Evolutionary conservation across 2,113 vertebrate species (phyloP).

Genomic region (Lepisosteus oculatus): DNA sequence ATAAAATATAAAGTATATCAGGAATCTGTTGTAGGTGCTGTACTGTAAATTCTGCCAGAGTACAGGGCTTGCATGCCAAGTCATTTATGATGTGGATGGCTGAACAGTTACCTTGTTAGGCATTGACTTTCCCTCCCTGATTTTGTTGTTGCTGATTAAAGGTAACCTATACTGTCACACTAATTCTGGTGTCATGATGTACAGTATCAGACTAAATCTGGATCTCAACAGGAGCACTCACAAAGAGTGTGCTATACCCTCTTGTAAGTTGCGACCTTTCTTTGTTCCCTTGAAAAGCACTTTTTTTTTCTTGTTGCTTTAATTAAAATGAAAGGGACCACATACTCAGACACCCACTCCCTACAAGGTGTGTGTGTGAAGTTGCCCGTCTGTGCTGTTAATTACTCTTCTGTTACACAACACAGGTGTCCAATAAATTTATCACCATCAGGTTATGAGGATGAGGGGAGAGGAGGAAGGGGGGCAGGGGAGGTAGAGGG

Average conservation of each 20-base stretch:
- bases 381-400: conserved; percentile 36
- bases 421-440: conserved; percentile 44
- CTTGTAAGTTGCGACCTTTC: conserved; percentile 38
- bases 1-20: no score
- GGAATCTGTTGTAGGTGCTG: no score
- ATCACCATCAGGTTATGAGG: conserved; percentile 36
- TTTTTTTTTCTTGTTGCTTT: conserved; percentile 35
- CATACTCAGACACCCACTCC: conserved; percentile 30
- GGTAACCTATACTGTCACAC: no score
- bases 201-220: conserved; percentile 10
- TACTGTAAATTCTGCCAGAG: no score
- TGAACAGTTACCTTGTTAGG: no score
- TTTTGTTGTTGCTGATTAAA: no score
- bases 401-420: conserved; percentile 39
- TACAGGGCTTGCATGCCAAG: no score
- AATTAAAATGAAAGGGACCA: conserved; percentile 43
- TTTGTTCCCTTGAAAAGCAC: conserved; percentile 30
- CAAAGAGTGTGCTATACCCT: conserved; percentile 23
- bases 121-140: no score
- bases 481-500: conserved; percentile 9
- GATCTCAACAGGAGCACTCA: conserved; percentile 18
- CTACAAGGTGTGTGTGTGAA: conserved; percentile 31
- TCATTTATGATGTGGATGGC: no score
- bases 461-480: conserved; percentile 7
- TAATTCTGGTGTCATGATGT: not conserved